A percentile compares a stretch with the other conserved stretches of the same genome.
Evolutionary conservation across 2,888 invertebrate species (phyloP).

Genomic region (Scaptomyza tumidula): DNA sequence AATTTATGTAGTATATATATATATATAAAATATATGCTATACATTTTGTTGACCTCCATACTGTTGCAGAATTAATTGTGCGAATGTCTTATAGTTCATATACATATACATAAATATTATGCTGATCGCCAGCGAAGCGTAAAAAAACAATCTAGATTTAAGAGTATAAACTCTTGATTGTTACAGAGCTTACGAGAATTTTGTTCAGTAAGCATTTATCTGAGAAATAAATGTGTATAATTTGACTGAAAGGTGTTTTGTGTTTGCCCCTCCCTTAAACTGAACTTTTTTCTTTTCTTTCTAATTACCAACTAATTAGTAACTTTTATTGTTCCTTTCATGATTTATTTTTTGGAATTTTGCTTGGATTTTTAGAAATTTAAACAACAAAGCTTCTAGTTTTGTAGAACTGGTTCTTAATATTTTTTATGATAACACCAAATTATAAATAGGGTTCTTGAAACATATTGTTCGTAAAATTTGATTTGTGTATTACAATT

Average conservation of each 20-base stretch:
- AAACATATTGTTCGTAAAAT: too few species aligned
- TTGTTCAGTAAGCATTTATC: background rate
- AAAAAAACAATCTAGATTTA: background rate
- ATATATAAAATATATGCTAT: background rate
- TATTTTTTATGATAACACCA: too few species aligned
- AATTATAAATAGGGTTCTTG: too few species aligned
- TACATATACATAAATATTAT: background rate
- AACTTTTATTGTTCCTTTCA: background rate
- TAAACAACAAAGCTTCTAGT: background rate
- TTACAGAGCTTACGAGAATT: background rate
- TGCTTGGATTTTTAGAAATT: background rate
- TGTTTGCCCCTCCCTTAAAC: background rate
- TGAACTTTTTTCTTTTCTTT: conserved; percentile 2
- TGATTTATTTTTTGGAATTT: background rate
- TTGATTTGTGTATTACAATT: too few species aligned
- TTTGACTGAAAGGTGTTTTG: background rate
- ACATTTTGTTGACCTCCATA: conserved; percentile 10
- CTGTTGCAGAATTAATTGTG: conserved; percentile 15
- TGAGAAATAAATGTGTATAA: background rate
- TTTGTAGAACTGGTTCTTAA: too few species aligned
- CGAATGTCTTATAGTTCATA: background rate
- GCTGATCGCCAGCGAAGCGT: background rate
- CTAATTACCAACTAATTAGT: conserved; percentile 1
- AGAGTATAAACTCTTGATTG: background rate
- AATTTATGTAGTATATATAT: background rate